Evolutionary conservation across 2,113 vertebrate genomes (phyloP).

Genomic region (Poecile atricapillus): DNA sequence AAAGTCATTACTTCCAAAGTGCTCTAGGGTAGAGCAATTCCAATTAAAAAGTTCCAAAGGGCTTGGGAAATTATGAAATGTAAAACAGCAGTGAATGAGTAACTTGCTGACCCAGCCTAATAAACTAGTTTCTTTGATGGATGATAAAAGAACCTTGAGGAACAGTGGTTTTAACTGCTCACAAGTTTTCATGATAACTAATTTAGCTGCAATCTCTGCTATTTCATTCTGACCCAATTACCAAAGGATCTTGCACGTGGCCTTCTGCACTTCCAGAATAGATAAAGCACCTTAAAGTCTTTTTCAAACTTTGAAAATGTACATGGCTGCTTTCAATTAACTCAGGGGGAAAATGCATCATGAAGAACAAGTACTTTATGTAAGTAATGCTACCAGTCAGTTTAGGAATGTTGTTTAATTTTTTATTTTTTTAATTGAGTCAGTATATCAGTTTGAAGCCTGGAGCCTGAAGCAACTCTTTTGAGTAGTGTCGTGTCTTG

Average conservation of each 20-base stretch:
- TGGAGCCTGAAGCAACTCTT: not conserved
- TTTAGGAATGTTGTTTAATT: not conserved
- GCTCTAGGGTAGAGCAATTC: not conserved
- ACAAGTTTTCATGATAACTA: not conserved
- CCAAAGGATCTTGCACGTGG: not conserved
- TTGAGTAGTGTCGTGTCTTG: not conserved
- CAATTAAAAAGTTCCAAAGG: not conserved
- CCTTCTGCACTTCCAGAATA: not conserved
- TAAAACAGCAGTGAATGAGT: not conserved
- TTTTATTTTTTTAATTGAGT: not conserved
- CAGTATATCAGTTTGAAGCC: not conserved
- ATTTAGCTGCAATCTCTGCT: not conserved
- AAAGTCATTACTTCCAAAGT: not conserved
- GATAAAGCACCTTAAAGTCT: not conserved
- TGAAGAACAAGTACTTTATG: not conserved
- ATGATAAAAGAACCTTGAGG: not conserved
- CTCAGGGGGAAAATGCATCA: not conserved
- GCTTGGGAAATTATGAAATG: not conserved
- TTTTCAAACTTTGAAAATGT: not conserved
- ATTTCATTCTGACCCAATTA: not conserved
- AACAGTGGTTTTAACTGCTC: not conserved
- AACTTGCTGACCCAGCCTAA: not conserved
- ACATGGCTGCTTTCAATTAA: not conserved
- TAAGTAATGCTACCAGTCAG: not conserved
- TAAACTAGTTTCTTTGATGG: not conserved